Conservation (phyloP, 2,797 vertebrate genomes). For the Loris lydekkerianus region DNA sequence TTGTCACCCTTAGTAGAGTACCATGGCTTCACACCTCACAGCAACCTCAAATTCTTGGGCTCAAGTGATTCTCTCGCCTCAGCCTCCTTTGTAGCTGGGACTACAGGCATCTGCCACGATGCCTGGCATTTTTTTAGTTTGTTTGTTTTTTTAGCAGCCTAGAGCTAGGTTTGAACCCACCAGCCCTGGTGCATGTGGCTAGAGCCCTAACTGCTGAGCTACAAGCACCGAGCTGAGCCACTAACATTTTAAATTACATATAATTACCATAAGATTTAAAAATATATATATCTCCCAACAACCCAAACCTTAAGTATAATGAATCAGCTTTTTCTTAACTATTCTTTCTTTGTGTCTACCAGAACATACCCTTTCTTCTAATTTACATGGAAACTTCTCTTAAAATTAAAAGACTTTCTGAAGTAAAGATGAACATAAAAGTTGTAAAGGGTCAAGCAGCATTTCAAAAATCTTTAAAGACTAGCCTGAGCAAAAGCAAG, state of each 20-base stretch:
- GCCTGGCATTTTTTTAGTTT: no score
- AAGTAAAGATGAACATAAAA: neutral
- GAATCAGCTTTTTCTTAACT: constrained; percentile 41
- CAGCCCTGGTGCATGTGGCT: no score
- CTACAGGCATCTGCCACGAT: no score
- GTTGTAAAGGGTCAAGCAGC: neutral
- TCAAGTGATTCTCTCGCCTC: no score
- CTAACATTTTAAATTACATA: constrained; percentile 42
- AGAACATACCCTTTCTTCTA: constrained; percentile 3
- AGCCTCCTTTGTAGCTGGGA: no score
- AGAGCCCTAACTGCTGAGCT: no score
- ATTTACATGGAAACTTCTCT: constrained; percentile 12
- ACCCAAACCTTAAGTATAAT: constrained; percentile 56
- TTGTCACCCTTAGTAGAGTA: no score
- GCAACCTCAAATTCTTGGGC: no score
- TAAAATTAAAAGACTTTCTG: constrained; percentile 25
- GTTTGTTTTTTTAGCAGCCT: no score
- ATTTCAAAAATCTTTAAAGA: neutral
- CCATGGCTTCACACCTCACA: no score
- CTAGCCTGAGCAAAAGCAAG: no score
- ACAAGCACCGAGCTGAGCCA: neutral
- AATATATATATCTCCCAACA: neutral
- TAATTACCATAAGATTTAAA: constrained; percentile 52
- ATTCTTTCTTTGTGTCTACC: neutral
- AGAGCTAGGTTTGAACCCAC: no score